Conservation (phyloP, 2,888 invertebrate species). For the Polydrusus tereticollis region DNA sequence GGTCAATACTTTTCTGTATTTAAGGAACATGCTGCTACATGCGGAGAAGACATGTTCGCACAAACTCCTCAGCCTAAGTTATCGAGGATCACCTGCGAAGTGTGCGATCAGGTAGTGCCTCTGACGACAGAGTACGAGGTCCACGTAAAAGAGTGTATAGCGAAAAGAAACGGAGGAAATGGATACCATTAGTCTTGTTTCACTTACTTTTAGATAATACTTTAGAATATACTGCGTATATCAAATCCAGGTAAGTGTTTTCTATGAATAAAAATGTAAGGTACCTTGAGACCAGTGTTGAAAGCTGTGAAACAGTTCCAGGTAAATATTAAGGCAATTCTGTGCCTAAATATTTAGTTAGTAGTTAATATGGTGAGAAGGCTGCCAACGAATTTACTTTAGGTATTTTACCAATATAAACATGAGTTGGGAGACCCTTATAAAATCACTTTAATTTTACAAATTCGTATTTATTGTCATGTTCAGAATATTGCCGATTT, state of each 20-base stretch:
- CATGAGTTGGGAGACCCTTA: too few relatives aligned
- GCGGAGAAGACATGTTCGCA: constrained; percentile 47
- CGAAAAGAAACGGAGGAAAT: constrained; percentile 7
- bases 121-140: constrained; percentile 42
- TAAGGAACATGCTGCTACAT: constrained; percentile 51
- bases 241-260: background rate
- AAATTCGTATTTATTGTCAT: too few relatives aligned
- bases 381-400: too few relatives aligned
- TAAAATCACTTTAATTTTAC: too few relatives aligned
- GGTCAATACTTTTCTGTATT: background rate
- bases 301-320: background rate
- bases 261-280: background rate
- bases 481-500: too few relatives aligned
- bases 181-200: background rate
- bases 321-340: too few relatives aligned
- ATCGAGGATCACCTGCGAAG: constrained; percentile 42
- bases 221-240: constrained; percentile 5
- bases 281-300: background rate
- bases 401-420: too few relatives aligned
- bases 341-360: too few relatives aligned
- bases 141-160: constrained; percentile 48
- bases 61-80: constrained; percentile 30
- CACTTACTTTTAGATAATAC: background rate
- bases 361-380: too few relatives aligned
- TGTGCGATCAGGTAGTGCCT: constrained; percentile 49